A percentile compares a stretch with the other conserved stretches of the same genome.
These are phyloP conservation scores for Mormyrus lacerda DNA, from an alignment of 2,113 vertebrate genomes.

Conservation along the genomic window DNA sequence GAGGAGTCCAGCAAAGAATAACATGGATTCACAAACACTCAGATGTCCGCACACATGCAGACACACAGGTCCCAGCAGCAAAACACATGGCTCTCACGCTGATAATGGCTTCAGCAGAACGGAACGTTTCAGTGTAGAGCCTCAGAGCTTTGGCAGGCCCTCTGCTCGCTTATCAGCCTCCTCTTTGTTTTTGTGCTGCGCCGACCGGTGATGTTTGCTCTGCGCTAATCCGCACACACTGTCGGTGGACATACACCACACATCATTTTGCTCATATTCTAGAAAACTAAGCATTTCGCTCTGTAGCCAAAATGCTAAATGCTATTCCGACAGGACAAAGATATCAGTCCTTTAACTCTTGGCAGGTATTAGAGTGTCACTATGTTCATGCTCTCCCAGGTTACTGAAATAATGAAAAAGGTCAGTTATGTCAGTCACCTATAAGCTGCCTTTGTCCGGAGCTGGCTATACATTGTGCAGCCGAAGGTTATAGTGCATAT, in stretches of 20 bases:
- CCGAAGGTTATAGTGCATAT: neutral
- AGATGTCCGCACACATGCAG: neutral
- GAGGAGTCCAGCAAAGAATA: too few relatives aligned
- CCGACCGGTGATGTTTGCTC: neutral
- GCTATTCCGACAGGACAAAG: neutral
- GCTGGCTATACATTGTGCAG: neutral
- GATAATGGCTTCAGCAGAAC: slow-evolving; percentile 24
- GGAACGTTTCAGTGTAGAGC: neutral
- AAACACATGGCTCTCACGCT: slow-evolving; percentile 15
- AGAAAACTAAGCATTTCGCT: neutral
- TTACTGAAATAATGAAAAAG: neutral
- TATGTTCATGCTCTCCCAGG: neutral
- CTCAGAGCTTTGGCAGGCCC: neutral
- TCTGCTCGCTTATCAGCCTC: neutral
- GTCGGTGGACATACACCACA: too few relatives aligned
- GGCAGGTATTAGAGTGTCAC: neutral
- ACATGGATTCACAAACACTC: neutral
- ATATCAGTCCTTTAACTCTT: neutral
- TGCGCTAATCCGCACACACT: neutral
- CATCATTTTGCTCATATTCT: neutral
- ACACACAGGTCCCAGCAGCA: slow-evolving; percentile 24
- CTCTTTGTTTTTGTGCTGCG: neutral
- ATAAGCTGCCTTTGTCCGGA: neutral
- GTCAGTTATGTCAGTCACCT: neutral
- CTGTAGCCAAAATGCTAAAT: neutral